Conservation (phyloP, 2,113 vertebrate species). For the Tragelaphus strepsiceros region DNA sequence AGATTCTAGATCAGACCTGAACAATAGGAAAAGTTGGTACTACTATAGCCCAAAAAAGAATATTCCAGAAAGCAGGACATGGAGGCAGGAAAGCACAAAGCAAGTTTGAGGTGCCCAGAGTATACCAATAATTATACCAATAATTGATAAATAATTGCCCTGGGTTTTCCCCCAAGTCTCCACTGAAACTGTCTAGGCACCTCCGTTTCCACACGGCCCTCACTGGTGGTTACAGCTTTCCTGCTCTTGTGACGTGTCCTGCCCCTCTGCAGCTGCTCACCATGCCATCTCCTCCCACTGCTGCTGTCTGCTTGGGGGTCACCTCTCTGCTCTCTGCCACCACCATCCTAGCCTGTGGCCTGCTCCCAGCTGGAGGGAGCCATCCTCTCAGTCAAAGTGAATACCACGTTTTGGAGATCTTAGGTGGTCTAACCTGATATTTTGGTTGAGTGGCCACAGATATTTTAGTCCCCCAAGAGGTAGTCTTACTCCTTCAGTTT, state of each 20-base stretch:
- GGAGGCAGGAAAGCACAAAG: neutral
- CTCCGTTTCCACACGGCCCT: neutral
- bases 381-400: neutral
- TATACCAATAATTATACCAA: neutral
- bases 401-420: neutral
- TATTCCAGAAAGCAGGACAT: neutral
- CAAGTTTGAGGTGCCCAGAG: neutral
- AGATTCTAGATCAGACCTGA: neutral
- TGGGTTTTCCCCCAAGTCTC: neutral
- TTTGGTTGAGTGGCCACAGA: constrained; percentile 45
- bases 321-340: neutral
- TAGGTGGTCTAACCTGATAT: constrained; percentile 38
- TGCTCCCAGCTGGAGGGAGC: neutral
- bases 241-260: neutral
- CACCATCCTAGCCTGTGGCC: neutral
- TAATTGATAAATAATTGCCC: neutral
- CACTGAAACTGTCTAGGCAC: neutral
- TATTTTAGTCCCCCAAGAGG: constrained; percentile 25
- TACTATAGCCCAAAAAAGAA: neutral
- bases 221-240: neutral
- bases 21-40: neutral
- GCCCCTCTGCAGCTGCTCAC: neutral
- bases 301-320: neutral
- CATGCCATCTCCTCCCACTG: rapidly evolving
- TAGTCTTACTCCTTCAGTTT: neutral